Percentiles rank a stretch among this genome's conserved stretches.
Conservation (phyloP, 1,140 invertebrate genomes). For the Drosophila willistoni region DNA sequence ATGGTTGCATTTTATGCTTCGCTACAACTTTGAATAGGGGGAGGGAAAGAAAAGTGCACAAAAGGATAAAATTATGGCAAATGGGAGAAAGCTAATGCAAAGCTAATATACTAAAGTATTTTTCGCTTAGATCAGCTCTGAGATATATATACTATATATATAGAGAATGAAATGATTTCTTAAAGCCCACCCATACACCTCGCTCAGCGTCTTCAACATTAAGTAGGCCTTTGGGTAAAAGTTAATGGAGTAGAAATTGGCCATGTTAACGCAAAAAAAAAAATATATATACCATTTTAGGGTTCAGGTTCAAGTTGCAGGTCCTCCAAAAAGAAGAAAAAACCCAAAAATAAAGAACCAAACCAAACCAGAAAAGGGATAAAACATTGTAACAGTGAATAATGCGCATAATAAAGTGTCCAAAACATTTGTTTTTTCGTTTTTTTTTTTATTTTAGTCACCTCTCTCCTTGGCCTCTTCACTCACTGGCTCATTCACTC, state of each 20-base stretch:
- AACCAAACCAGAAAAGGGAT: conserved; percentile 54
- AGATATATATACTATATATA: neutral
- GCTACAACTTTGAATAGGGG: neutral
- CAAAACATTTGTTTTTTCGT: conserved; percentile 76
- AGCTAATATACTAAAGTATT: conserved; percentile 4
- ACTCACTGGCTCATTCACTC: neutral
- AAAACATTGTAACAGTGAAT: conserved; percentile 81
- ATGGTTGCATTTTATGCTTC: conserved; percentile 23
- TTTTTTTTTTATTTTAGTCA: conserved; percentile 1
- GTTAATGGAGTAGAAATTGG: conserved; percentile 81
- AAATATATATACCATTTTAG: conserved; percentile 9
- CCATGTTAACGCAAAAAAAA: conserved; percentile 14
- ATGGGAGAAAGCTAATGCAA: conserved; percentile 4
- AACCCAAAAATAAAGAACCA: neutral
- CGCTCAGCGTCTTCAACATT: conserved; percentile 43
- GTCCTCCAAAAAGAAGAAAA: neutral
- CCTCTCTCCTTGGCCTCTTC: neutral
- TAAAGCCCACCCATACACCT: conserved; percentile 29
- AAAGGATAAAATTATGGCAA: neutral
- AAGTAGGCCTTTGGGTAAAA: conserved; percentile 80
- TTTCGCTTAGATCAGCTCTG: conserved; percentile 4
- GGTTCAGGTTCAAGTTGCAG: conserved; percentile 8
- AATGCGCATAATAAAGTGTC: conserved; percentile 81
- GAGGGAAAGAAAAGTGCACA: neutral
- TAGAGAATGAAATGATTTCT: conserved; percentile 60